These are phyloP conservation scores for Stomatorhinus walkeri DNA, from an alignment of 2,797 vertebrate species.

Conservation along the genomic window DNA sequence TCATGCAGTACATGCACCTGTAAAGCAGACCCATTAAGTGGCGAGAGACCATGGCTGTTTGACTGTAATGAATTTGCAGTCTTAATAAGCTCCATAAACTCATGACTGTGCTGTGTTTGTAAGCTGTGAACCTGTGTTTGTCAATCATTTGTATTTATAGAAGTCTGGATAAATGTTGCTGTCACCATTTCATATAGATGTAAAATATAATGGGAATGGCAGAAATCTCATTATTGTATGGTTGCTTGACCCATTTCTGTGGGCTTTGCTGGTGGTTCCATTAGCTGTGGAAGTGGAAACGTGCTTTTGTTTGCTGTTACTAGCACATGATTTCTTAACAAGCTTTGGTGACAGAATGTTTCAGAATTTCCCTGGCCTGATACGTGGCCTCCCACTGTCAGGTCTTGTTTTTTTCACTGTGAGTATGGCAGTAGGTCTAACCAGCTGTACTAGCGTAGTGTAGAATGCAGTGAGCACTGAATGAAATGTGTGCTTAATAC, in stretches of 20 bases:
- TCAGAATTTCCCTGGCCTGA: neutral
- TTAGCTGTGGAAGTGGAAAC: neutral
- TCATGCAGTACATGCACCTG: neutral
- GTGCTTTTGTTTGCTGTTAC: neutral
- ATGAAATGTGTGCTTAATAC: neutral
- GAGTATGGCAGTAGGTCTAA: neutral
- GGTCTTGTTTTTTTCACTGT: neutral
- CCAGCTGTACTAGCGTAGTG: neutral
- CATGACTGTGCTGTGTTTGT: conserved; percentile 8
- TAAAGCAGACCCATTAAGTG: neutral
- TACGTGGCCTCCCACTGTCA: neutral
- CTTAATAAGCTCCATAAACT: conserved; percentile 4
- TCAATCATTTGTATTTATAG: conserved; percentile 19
- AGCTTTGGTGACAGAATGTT: neutral
- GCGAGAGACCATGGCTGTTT: neutral
- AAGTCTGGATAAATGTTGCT: neutral
- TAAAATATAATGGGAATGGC: neutral
- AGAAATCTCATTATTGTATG: neutral
- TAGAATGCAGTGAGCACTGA: neutral
- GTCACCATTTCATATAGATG: neutral
- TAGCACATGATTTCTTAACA: neutral
- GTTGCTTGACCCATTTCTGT: neutral
- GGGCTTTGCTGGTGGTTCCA: neutral
- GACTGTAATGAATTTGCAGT: neutral
- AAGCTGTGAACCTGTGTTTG: conserved; percentile 13